Conservation (phyloP, 2,797 vertebrate genomes). For the Heliangelus exortis region DNA sequence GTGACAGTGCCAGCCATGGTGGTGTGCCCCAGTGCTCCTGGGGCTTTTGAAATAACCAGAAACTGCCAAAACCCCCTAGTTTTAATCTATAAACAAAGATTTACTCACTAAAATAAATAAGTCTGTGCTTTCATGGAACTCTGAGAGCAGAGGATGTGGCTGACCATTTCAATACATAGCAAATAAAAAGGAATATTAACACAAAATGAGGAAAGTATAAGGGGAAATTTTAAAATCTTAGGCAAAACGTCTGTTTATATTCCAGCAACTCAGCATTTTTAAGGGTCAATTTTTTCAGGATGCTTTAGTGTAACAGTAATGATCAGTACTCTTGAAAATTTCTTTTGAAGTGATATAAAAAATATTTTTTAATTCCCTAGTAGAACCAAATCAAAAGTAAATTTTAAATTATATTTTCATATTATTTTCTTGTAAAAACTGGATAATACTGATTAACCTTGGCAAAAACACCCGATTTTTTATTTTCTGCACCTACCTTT, state of each 20-base stretch:
- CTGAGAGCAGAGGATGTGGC: not conserved
- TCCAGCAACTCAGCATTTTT: not conserved
- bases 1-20: not conserved
- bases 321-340: not conserved
- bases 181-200: not conserved
- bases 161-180: not conserved
- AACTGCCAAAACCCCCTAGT: not conserved
- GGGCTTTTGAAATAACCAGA: not conserved
- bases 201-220: not conserved
- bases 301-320: not conserved
- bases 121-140: not conserved
- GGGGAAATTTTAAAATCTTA: not conserved
- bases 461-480: not conserved
- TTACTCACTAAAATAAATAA: not conserved
- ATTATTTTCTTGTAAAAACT: not conserved
- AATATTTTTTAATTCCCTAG: not conserved
- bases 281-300: not conserved
- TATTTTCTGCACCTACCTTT: not conserved
- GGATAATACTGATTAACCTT: not conserved
- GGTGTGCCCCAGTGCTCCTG: accelerated
- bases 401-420: too few species aligned
- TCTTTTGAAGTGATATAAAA: not conserved
- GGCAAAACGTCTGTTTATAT: not conserved
- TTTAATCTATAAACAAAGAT: not conserved
- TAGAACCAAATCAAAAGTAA: too few species aligned